Evolutionary conservation across 2,797 vertebrate species (phyloP), one percentile per base, ranked within the genome.

Genomic region (Chelon auratus): DNA sequence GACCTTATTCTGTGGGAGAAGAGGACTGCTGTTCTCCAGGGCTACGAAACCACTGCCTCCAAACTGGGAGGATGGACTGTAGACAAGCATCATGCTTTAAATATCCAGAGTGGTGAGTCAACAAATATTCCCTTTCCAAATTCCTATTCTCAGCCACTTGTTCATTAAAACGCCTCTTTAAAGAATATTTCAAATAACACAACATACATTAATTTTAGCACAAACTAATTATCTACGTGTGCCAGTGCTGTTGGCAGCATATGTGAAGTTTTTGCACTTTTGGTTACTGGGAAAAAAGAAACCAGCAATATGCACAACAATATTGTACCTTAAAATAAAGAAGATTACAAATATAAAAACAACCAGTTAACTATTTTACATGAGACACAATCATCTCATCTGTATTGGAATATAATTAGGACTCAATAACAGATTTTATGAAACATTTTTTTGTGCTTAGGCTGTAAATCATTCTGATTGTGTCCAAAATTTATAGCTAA

Each of bases 1-100:
- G 98, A 99, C 72, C 92, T 99, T 62, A 96, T 99, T 89, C 94
- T 99, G 9, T 99, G 98, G 98, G 98, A 99, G 91, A 99, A 99
- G 90, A 95, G 97, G 86, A 98, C 97, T 0, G 97, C 97, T 11
- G 84, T 99, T 67, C 93, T 99, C 4, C 98, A 99, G 85, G 98
- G 97, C 67, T 98, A 98, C 20, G 97, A 99, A 91, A 96, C 95
- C 0, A 96, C 95, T 9, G 97, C 97, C 9, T 99, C 98, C 84
- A 97, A 96, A 78, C 95, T 99, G 61, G 98, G 98, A 61, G 97
- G 97, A 26, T 99, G 98, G 98, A 95, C 95, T 6, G 76, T 99
- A 75, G 96, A 98, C 91, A 97, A 96, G 68, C 97, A 99, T 71
- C 97, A 99, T 2, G 97, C 97, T 71, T 96, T 99, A 78, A 99